Percentiles rank a stretch among this genome's conserved stretches.
These are phyloP conservation scores for Polydesmus complanatus DNA, from an alignment of 2,888 invertebrate species.

Conservation along the genomic window DNA sequence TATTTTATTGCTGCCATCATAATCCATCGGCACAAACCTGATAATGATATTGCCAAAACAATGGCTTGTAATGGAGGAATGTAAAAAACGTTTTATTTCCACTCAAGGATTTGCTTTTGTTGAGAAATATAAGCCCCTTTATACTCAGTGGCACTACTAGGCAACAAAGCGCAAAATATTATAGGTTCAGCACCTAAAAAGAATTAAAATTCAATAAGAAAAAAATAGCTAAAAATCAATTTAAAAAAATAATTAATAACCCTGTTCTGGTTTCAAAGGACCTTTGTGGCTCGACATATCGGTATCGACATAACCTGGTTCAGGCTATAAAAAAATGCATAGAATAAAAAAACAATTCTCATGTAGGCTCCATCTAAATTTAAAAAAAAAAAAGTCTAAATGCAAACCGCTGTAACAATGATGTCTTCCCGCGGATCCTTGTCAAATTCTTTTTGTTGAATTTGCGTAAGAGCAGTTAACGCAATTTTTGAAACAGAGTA, in stretches of 20 bases:
- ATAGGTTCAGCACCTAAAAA: conserved; percentile 40
- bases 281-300: conserved; percentile 60
- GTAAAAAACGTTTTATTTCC: too few relatives aligned
- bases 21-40: too few relatives aligned
- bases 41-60: too few relatives aligned
- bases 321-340: too few relatives aligned
- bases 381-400: too few relatives aligned
- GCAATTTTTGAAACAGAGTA: conserved; percentile 62
- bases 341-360: too few relatives aligned
- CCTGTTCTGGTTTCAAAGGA: conserved; percentile 33
- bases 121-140: conserved; percentile 34
- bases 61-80: too few relatives aligned
- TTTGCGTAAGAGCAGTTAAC: conserved; percentile 48
- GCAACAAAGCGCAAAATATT: conserved; percentile 46
- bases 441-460: conserved; percentile 49
- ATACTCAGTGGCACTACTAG: conserved; percentile 35
- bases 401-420: conserved; percentile 45
- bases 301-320: conserved; percentile 63
- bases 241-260: conserved; percentile 21
- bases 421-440: conserved; percentile 39
- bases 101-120: conserved; percentile 11
- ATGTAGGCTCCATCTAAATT: too few relatives aligned
- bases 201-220: neutral
- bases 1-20: too few relatives aligned
- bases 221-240: neutral